A percentile compares a stretch with the other conserved stretches of the same genome.
These are phyloP conservation scores for Lutjanus campechanus DNA, from an alignment of 2,797 vertebrate genomes.

Conservation along the genomic window DNA sequence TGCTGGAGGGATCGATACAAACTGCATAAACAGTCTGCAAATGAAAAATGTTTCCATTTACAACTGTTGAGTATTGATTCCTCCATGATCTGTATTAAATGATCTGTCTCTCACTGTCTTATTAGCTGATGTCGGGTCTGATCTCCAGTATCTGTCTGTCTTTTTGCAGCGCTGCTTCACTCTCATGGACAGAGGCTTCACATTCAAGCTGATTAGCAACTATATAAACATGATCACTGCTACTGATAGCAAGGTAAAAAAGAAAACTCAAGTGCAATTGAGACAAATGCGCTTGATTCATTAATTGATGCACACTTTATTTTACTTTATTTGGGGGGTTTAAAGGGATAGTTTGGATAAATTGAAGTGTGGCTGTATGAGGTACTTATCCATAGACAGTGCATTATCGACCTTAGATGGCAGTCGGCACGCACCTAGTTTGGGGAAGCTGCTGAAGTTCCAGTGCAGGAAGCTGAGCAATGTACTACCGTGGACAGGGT, in stretches of 20 bases:
- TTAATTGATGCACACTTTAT: too few species aligned
- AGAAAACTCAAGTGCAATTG: neutral
- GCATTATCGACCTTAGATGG: too few species aligned
- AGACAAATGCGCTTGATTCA: too few species aligned
- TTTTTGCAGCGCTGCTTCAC: constrained; percentile 94
- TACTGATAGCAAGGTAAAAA: constrained; percentile 93
- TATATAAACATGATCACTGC: constrained; percentile 95
- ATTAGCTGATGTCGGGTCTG: constrained; percentile 19
- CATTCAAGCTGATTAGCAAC: constrained; percentile 95
- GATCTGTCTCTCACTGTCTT: constrained; percentile 23
- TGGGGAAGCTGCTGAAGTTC: too few species aligned
- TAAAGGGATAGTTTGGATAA: too few species aligned
- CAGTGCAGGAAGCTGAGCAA: too few species aligned
- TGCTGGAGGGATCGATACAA: constrained; percentile 33
- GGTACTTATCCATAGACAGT: too few species aligned
- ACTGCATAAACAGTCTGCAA: constrained; percentile 19
- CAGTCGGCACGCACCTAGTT: too few species aligned
- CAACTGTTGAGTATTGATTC: constrained; percentile 41
- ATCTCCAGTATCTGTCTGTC: constrained; percentile 24
- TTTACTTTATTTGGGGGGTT: too few species aligned
- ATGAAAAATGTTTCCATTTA: constrained; percentile 24
- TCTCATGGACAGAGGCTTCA: constrained; percentile 96
- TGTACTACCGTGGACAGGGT: too few species aligned
- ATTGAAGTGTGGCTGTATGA: too few species aligned
- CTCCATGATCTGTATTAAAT: constrained; percentile 19